Evolutionary conservation across 1,140 invertebrate genomes (phyloP).

Genomic region (Gonioctena quinquepunctata): DNA sequence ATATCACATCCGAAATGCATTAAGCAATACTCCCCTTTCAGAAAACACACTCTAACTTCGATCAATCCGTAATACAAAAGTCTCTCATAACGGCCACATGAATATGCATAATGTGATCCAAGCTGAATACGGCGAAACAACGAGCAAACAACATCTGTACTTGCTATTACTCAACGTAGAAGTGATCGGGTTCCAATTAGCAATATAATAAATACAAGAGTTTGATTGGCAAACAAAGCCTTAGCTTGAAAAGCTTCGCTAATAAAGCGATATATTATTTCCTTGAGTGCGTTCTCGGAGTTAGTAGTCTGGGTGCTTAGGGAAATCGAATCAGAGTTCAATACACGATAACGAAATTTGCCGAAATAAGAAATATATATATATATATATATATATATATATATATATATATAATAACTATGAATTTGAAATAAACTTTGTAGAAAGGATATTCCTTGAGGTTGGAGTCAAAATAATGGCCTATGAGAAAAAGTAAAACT

Average conservation of each 20-base stretch:
- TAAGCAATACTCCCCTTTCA: too few species aligned
- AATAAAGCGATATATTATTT: constrained; percentile 30
- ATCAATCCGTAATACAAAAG: not conserved
- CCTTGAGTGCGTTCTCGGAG: not conserved
- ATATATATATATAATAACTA: too few species aligned
- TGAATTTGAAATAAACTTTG: too few species aligned
- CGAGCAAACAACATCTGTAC: constrained; percentile 24
- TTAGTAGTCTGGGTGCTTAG: not conserved
- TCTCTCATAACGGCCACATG: not conserved
- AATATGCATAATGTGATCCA: not conserved
- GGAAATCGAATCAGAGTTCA: not conserved
- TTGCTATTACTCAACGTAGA: constrained; percentile 13
- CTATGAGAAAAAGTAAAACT: too few species aligned
- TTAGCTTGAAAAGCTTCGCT: constrained; percentile 23
- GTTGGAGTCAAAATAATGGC: too few species aligned
- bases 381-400: too few species aligned
- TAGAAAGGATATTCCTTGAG: too few species aligned
- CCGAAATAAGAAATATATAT: too few species aligned
- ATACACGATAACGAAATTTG: too few species aligned
- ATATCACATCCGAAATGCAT: too few species aligned
- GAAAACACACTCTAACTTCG: not conserved
- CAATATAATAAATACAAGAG: constrained; percentile 34
- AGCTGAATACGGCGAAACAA: not conserved
- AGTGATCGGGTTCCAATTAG: constrained; percentile 34
- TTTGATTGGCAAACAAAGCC: constrained; percentile 38